Evolutionary conservation across 2,113 vertebrate species (phyloP), one percentile per base, ranked within the genome.

Genomic region (Pipra filicauda): DNA sequence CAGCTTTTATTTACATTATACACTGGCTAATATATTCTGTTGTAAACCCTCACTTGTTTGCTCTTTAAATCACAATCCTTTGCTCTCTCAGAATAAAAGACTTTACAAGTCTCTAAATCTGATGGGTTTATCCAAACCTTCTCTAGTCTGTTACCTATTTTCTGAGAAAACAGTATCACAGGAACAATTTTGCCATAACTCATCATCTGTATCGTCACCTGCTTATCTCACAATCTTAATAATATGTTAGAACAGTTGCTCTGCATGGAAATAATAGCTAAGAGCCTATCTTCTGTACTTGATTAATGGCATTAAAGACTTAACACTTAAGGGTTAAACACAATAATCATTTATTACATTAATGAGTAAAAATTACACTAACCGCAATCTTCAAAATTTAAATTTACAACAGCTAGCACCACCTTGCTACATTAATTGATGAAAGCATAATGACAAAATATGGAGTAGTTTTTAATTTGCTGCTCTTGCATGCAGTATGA

Each of bases 391-490:
- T 76, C 43, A 72, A 59, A 70, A 91, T 67, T 71, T 75, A 65
- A 51, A 85, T 70, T 52, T 89, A 75, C 41, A 80, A 64, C 12
- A 75, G 51, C 33, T 71, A 91, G 61, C 49, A 96, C 14, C 41
- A 78, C 48, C 49, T 91, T 92, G 28, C 43, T 61, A 51, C 37
- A 21, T 21, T 73, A 85, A 72, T 24, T 72, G 61, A 94, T 26
- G 28, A 87, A 94, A 93, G 49, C 90, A 59, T 39, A 84, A 88
- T 27, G 43, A 86, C 44, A 94, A 89, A 95, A 70, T 67, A 70
- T 31, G 1, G 31, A 78, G 31, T 49, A 31, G 5, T 67, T 95
- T 94, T 96, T 72, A 89, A 96, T 94, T 77, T 85, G 76, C 71
- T 89, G 39, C 19, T 83, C 26, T 91, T 80, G 43, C 57, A 75